Conservation (phyloP, 2,888 invertebrate species). For the Smittia aterrima region DNA sequence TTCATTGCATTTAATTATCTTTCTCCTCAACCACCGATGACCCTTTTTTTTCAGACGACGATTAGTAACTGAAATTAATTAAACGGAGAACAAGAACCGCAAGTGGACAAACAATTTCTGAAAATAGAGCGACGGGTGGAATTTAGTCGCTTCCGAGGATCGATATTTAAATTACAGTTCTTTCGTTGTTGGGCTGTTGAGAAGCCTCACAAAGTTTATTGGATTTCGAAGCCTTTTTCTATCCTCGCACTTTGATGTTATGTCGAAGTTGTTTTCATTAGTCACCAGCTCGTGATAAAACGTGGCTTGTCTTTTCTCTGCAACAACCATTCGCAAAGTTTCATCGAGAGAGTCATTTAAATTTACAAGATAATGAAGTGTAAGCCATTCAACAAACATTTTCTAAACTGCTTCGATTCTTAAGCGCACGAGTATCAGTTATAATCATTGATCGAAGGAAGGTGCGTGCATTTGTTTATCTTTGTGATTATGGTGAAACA, state of each 20-base stretch:
- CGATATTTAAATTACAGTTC: not conserved
- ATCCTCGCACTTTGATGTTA: not conserved
- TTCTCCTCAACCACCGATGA: too few species aligned
- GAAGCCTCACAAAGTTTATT: constrained; percentile 10
- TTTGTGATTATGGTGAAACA: constrained; percentile 35
- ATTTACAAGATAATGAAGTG: constrained; percentile 20
- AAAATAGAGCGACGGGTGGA: constrained; percentile 4
- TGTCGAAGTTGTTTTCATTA: not conserved
- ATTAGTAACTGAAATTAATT: constrained; percentile 4
- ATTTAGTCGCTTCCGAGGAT: not conserved
- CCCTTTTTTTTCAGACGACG: not conserved
- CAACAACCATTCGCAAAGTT: too few species aligned
- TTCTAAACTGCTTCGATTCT: not conserved
- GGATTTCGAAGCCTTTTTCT: constrained; percentile 2
- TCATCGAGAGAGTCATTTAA: too few species aligned
- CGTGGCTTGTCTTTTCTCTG: not conserved
- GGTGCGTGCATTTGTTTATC: constrained; percentile 37
- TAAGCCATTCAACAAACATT: constrained; percentile 33
- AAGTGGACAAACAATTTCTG: not conserved
- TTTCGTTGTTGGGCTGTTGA: not conserved
- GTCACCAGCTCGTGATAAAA: not conserved
- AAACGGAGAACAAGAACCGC: constrained; percentile 3
- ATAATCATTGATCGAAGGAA: constrained; percentile 11
- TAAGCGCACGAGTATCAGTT: not conserved
- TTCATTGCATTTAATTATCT: constrained; percentile 18